Evolutionary conservation across 2,113 vertebrate species (phyloP), one percentile per base, ranked within the genome.

Genomic region (Spea bombifrons): DNA sequence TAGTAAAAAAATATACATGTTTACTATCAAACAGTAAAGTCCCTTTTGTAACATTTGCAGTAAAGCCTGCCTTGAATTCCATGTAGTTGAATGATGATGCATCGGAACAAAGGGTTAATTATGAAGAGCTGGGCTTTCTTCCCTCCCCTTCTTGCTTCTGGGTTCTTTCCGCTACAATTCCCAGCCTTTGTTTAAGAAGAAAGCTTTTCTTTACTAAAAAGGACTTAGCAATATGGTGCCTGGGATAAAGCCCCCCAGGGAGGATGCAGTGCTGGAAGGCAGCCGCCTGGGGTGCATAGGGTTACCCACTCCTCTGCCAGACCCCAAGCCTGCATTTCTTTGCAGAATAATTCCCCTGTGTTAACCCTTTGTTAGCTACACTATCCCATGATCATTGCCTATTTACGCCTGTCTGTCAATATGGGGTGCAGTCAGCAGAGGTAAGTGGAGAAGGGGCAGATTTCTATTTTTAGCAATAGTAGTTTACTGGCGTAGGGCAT

Each of bases 131-230:
- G 8, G 9, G 15, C 9, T 16, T 30, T 7, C n/a, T 16, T 16
- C 16, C 57, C 57, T 9, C 61, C 61, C 61, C n/a, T 30, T 16
- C 13, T 5, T 30, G 61, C 61, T 64, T 30, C n/a, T 9, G 61
- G 5, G 61, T 17, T 30, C 61, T 30, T 59, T 64, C 17, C 61
- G n/a, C 61, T 64, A 30, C 61, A 64, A 30, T 17, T 64, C 61
- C 61, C 61, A 64, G 8, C 5, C n/a, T 64, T 64, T 64, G 17
- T 64, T 16, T 16, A 64, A 64, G 61, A 61, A n/a, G 15, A 64
- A 64, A 64, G 61, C n/a, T 17, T 64, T 64, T 59, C 61, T 59
- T 64, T 64, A 30, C 17, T 17, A 64, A 30, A 64, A 64, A 64
- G n/a, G 61, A 64, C 5, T 9, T 30, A 30, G 8, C 61, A 64